These are phyloP conservation scores for Hyles vespertilio DNA, from an alignment of 1,140 invertebrate genomes.

Conservation along the genomic window DNA sequence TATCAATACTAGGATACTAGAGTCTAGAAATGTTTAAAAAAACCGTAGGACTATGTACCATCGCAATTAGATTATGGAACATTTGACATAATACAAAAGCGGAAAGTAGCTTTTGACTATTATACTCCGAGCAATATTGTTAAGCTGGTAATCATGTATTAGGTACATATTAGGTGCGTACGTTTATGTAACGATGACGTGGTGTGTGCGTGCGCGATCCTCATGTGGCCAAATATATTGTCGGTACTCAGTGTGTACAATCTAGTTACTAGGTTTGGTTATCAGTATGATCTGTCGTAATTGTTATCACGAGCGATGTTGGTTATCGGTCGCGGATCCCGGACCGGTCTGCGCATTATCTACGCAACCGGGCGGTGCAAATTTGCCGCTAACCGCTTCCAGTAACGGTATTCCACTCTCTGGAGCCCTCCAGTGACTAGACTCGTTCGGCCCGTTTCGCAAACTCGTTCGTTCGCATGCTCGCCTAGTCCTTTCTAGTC, in stretches of 20 bases:
- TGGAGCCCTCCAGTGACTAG: slow-evolving; percentile 34
- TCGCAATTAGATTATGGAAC: no score
- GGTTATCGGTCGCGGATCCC: slow-evolving; percentile 37
- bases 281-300: slow-evolving; percentile 29
- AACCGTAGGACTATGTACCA: no score
- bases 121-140: background rate
- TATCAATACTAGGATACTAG: no score
- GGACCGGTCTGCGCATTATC: slow-evolving; percentile 51
- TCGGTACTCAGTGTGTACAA: background rate
- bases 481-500: slow-evolving; percentile 30
- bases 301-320: slow-evolving; percentile 31
- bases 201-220: background rate
- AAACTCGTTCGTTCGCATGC: slow-evolving; percentile 38
- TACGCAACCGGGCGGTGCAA: slow-evolving; percentile 25
- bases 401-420: slow-evolving; percentile 48
- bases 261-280: slow-evolving; percentile 22
- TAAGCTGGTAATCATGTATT: background rate
- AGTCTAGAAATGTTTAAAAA: no score
- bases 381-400: slow-evolving; percentile 35
- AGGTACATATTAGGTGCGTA: background rate
- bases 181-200: slow-evolving; percentile 8
- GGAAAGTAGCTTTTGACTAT: background rate
- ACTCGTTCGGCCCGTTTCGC: slow-evolving; percentile 34
- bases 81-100: no score
- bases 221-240: background rate